phyloP scores from a whole-genome alignment of 2,888 invertebrate genomes.

The Drosophila nr. perissopoda region DNA sequence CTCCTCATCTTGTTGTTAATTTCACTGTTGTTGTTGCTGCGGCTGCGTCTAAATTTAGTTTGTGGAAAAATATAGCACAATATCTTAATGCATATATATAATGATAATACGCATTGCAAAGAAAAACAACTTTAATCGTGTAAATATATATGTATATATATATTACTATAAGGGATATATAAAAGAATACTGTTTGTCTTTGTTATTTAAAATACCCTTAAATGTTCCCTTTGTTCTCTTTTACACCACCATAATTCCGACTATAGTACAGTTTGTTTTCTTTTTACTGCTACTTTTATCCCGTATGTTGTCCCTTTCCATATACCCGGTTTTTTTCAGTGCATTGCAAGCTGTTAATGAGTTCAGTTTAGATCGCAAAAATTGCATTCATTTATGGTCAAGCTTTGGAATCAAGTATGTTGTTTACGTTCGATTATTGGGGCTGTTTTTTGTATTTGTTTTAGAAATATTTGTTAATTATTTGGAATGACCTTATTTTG shows the following conservation, averaged over 20 bases:
- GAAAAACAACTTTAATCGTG: conserved; percentile 8
- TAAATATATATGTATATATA: neutral
- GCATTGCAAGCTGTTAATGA: conserved; percentile 27
- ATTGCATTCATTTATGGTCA: conserved; percentile 49
- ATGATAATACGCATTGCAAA: conserved; percentile 4
- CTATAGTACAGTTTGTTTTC: conserved; percentile 43
- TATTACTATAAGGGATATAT: neutral
- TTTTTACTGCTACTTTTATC: conserved; percentile 1
- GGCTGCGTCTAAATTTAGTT: conserved; percentile 74
- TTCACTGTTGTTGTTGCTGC: conserved; percentile 50
- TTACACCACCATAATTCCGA: conserved; percentile 41
- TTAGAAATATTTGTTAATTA: conserved; percentile 46
- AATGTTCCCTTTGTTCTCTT: conserved; percentile 20
- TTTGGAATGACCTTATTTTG: conserved; percentile 27
- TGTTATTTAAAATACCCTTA: conserved; percentile 10
- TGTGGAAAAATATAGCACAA: conserved; percentile 58
- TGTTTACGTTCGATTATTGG: conserved; percentile 46
- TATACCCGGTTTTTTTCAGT: conserved; percentile 37
- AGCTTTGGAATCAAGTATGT: conserved; percentile 45
- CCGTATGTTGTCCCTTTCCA: neutral
- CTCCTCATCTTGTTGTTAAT: conserved; percentile 58
- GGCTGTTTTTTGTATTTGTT: neutral
- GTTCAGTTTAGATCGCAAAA: conserved; percentile 36
- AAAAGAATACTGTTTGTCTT: neutral
- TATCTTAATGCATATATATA: conserved; percentile 26